A percentile compares a stretch with the other conserved stretches of the same genome.
These are phyloP conservation scores for Pagrus major DNA, from an alignment of 2,113 vertebrate genomes.

Conservation along the genomic window DNA sequence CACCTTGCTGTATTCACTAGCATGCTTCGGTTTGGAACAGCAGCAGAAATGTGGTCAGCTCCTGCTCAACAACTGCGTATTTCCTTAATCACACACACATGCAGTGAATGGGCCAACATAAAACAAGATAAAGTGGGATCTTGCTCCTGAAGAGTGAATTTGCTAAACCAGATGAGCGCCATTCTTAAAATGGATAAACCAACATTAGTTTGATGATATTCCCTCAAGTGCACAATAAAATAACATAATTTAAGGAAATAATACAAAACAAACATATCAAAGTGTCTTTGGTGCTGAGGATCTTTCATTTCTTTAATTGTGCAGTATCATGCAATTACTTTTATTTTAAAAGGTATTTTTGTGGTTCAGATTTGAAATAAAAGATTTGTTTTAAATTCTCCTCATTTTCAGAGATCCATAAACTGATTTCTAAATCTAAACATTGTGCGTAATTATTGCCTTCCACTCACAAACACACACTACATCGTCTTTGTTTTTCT, in stretches of 20 bases:
- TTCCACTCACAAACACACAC: neutral
- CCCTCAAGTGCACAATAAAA: neutral
- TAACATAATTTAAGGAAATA: too few species aligned
- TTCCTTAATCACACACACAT: conserved; percentile 59
- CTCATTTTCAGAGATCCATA: neutral
- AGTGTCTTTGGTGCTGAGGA: neutral
- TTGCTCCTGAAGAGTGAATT: neutral
- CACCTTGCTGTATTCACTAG: conserved; percentile 52
- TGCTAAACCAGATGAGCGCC: neutral
- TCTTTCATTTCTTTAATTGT: neutral
- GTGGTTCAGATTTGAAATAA: neutral
- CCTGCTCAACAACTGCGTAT: conserved; percentile 49
- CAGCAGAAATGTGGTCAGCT: conserved; percentile 45
- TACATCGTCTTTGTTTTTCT: neutral
- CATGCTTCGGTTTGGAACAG: conserved; percentile 56
- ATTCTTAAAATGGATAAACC: neutral
- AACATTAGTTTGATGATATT: neutral
- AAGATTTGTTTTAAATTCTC: neutral
- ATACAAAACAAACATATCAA: neutral
- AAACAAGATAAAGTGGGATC: conserved; percentile 25
- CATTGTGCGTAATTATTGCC: neutral
- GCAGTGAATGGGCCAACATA: conserved; percentile 18
- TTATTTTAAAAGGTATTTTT: neutral
- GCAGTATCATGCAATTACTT: neutral
- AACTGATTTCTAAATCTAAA: neutral